A percentile compares a stretch with the other conserved stretches of the same genome.
These are phyloP conservation scores for Protophormia terraenovae DNA, from an alignment of 2,888 invertebrate species.

Conservation along the genomic window DNA sequence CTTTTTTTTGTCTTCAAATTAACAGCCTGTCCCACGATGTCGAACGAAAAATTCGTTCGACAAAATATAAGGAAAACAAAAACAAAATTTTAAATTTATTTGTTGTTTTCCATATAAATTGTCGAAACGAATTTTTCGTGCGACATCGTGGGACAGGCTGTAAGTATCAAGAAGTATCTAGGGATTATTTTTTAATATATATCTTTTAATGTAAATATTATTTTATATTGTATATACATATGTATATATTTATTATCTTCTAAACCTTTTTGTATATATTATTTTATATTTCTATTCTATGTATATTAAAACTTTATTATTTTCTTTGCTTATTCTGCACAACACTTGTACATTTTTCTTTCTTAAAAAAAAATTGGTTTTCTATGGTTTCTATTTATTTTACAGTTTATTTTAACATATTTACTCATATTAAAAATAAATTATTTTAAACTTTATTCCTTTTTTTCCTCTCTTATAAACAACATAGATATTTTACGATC, in stretches of 20 bases:
- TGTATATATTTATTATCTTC: constrained; percentile 1
- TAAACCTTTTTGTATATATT: neutral
- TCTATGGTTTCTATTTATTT: constrained; percentile 2
- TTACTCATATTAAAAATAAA: neutral
- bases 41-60: too few relatives aligned
- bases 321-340: constrained; percentile 21
- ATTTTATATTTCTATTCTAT: neutral
- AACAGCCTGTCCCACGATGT: too few relatives aligned
- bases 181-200: too few relatives aligned
- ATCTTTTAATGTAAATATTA: too few relatives aligned
- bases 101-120: too few relatives aligned
- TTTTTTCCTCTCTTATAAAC: neutral
- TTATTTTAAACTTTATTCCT: constrained; percentile 12
- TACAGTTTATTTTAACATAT: neutral
- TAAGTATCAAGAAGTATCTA: too few relatives aligned
- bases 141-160: too few relatives aligned
- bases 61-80: too few relatives aligned
- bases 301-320: neutral
- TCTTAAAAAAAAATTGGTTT: constrained; percentile 8
- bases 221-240: neutral
- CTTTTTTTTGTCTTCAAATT: too few relatives aligned
- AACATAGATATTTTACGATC: constrained; percentile 81
- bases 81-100: too few relatives aligned
- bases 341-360: constrained; percentile 28
- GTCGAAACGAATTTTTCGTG: too few relatives aligned